phyloP scores from a whole-genome alignment of 2,113 vertebrate genomes.

The Oryzias woworae region DNA sequence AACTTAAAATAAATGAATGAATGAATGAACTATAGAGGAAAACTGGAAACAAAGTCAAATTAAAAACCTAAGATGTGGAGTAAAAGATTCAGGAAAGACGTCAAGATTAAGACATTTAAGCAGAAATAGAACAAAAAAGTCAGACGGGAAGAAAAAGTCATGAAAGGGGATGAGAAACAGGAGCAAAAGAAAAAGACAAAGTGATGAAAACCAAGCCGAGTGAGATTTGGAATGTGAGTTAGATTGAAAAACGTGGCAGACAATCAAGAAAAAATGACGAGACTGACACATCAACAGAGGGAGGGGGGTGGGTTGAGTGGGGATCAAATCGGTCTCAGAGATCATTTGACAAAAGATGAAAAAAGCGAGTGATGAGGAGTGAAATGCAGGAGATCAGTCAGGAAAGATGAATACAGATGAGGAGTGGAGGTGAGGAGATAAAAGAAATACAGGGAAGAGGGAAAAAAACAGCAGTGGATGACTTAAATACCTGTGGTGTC shows the following conservation, averaged over 20 bases:
- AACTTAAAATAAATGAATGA: no score
- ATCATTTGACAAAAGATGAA: conserved; percentile 70
- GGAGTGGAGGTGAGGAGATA: conserved; percentile 53
- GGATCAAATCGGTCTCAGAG: conserved; percentile 64
- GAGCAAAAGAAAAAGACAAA: conserved; percentile 3
- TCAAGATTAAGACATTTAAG: not conserved
- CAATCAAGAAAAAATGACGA: conserved; percentile 34
- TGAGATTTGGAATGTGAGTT: conserved; percentile 6
- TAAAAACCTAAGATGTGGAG: not conserved
- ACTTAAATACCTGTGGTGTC: conserved; percentile 56
- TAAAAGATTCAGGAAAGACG: not conserved
- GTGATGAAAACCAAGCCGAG: conserved; percentile 1
- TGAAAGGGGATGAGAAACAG: conserved; percentile 3
- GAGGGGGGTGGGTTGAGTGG: conserved; percentile 44
- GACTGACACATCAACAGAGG: conserved; percentile 40
- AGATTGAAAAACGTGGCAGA: conserved; percentile 27
- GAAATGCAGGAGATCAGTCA: conserved; percentile 51
- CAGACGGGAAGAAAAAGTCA: conserved; percentile 3
- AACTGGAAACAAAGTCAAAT: no score
- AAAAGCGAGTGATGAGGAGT: conserved; percentile 59
- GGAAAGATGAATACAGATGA: conserved; percentile 47
- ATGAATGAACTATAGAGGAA: no score
- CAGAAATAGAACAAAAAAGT: not conserved
- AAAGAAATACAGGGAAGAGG: conserved; percentile 31
- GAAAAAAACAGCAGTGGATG: conserved; percentile 18